These are phyloP conservation scores for Panthera tigris DNA, from an alignment of 2,113 vertebrate species.

Conservation along the genomic window DNA sequence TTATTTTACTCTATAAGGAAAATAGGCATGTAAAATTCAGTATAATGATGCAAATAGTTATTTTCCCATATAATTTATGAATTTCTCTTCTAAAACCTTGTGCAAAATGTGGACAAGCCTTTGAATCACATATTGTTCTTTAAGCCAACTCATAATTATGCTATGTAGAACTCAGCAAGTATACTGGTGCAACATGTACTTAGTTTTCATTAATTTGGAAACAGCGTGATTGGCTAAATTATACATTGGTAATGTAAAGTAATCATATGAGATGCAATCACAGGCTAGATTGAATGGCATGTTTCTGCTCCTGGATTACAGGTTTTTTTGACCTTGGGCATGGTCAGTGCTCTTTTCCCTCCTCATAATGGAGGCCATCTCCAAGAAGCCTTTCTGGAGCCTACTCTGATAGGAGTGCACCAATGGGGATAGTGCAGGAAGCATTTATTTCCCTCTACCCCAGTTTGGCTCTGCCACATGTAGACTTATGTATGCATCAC, in stretches of 20 bases:
- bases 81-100: background rate
- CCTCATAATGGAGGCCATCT: background rate
- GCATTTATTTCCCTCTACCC: background rate
- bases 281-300: background rate
- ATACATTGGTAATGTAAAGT: background rate
- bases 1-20: background rate
- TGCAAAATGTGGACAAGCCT: background rate
- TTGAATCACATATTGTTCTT: constrained; percentile 23
- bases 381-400: background rate
- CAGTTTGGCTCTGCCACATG: background rate
- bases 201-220: constrained; percentile 17
- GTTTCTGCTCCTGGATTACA: background rate
- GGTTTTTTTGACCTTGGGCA: background rate
- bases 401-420: background rate
- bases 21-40: background rate
- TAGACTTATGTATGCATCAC: background rate
- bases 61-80: background rate
- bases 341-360: background rate
- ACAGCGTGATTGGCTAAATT: background rate
- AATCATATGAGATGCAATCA: background rate
- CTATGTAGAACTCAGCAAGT: background rate
- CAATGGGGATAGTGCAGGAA: background rate
- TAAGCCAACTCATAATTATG: background rate
- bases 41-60: background rate
- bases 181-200: background rate